Evolutionary conservation across 2,888 invertebrate species (phyloP), one percentile per base, ranked within the genome.

Genomic region (Epirrhoe alternata): DNA sequence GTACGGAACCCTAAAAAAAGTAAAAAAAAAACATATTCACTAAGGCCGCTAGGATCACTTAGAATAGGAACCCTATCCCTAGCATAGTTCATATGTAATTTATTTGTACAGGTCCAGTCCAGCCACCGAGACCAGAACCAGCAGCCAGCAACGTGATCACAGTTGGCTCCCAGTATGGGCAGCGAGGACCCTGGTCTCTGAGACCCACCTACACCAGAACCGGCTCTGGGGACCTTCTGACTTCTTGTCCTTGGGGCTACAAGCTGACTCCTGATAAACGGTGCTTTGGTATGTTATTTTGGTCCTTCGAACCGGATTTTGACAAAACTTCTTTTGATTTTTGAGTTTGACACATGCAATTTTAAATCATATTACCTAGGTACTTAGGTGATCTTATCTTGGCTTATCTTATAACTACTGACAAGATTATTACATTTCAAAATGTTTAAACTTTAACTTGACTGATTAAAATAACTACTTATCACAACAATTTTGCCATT

Each of bases 221-320:
- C 79, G 16, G 79, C 56, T 75, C 80, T 0, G 87, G 86, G 0
- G 78, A 85, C 0, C 66, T 90, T 30, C 73, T 85, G 31, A 77
- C 84, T 8, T 78, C 86, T 0, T 98, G 98, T 80, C 97, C 97
- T 0, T 94, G 95, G 72, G 98, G 98, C 0, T 98, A 98, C 82
- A 95, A 94, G 68, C 88, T 98, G 8, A 96, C 95, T 8, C 81
- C 91, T 0, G 97, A 98, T 74, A 95, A 95, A 50, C 94, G 96
- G 71, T 96, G 97, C 6, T 76, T 84, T 51, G 92, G 92, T 92
- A 72, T 78, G 81, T 53, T 47, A 8, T 50, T 35, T 51, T 12
- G 33, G 49, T 17, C 31, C 14, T 52, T 30, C 35, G 24, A 50
- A n/a, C 38, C 14, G 50, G 50, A 50, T 55, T 24, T 24, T 51